Conservation (phyloP, 2,888 invertebrate genomes). For the Mycalesis mineus region DNA sequence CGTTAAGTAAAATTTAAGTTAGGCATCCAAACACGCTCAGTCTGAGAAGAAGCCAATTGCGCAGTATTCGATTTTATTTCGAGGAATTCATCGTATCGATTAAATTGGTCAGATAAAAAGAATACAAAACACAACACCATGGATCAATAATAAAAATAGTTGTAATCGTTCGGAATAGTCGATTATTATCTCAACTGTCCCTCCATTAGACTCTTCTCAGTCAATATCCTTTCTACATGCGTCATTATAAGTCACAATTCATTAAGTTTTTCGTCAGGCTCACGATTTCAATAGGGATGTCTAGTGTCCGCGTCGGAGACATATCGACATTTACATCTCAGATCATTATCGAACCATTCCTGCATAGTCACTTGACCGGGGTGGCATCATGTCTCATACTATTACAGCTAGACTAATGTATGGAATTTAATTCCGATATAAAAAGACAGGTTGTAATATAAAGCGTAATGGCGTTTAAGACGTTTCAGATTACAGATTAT, state of each 20-base stretch:
- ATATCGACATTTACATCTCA: constrained; percentile 69
- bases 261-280: constrained; percentile 73
- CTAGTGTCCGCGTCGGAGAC: constrained; percentile 68
- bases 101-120: background rate
- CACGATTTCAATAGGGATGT: constrained; percentile 73
- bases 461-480: constrained; percentile 61
- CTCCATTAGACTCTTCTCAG: constrained; percentile 41
- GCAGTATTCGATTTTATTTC: no score
- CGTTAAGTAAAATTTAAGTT: no score
- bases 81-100: background rate
- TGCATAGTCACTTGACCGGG: constrained; percentile 75
- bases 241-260: constrained; percentile 76
- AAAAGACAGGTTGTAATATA: constrained; percentile 56
- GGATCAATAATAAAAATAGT: constrained; percentile 17
- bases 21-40: no score
- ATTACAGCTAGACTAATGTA: constrained; percentile 69
- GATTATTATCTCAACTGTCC: constrained; percentile 22
- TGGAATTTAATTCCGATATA: constrained; percentile 72
- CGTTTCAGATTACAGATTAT: constrained; percentile 64
- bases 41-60: no score
- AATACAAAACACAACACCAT: background rate
- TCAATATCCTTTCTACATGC: constrained; percentile 60
- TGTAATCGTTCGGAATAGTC: constrained; percentile 19
- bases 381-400: constrained; percentile 74
- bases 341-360: constrained; percentile 71